phyloP scores from a whole-genome alignment of 2,888 invertebrate species.

The Parnassius apollo region DNA sequence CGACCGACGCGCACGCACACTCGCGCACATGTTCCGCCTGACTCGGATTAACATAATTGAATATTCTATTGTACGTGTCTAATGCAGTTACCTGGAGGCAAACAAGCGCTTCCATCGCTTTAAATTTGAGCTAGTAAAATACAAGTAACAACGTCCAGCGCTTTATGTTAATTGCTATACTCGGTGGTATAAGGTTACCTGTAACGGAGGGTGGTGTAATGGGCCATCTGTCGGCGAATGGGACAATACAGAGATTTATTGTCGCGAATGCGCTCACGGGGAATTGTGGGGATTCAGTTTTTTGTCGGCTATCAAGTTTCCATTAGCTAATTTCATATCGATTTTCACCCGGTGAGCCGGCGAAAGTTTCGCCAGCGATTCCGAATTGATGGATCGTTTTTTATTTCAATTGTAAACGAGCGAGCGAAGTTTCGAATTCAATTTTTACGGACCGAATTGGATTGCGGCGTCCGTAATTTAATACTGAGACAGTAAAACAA shows the following conservation, averaged over 20 bases:
- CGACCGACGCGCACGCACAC: constrained; percentile 57
- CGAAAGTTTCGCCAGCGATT: constrained; percentile 59
- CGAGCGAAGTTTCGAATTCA: constrained; percentile 60
- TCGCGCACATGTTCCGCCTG: constrained; percentile 41
- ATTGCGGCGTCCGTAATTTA: constrained; percentile 53
- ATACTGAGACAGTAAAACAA: constrained; percentile 40
- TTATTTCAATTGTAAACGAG: constrained; percentile 63
- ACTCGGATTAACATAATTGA: constrained; percentile 64
- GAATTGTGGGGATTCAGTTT: constrained; percentile 67
- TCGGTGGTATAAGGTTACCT: constrained; percentile 67
- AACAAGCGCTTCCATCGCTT: constrained; percentile 42
- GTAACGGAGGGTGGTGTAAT: constrained; percentile 48
- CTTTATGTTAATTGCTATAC: constrained; percentile 35
- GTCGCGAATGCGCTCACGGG: constrained; percentile 68
- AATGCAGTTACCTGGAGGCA: constrained; percentile 62
- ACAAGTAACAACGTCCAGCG: constrained; percentile 35
- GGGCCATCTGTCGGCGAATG: constrained; percentile 69
- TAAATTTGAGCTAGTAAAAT: constrained; percentile 25
- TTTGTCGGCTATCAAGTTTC: constrained; percentile 78
- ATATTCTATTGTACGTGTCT: constrained; percentile 69
- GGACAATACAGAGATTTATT: constrained; percentile 72
- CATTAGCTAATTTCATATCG: constrained; percentile 80
- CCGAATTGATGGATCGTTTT: constrained; percentile 72
- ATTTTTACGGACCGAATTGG: constrained; percentile 59
- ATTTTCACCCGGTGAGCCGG: constrained; percentile 49